Conservation (phyloP, 2,888 invertebrate species). For the Dryobota labecula region DNA sequence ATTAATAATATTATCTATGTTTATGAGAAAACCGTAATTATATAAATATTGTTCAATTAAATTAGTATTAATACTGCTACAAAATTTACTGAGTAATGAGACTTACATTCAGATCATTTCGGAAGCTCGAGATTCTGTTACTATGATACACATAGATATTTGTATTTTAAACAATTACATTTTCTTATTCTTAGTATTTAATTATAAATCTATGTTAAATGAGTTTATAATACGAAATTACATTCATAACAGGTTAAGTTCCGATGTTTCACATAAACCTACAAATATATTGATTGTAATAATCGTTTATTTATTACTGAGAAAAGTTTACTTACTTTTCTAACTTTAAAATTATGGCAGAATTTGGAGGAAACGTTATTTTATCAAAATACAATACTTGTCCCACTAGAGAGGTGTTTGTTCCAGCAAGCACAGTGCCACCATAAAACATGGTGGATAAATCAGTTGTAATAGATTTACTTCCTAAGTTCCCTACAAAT, state of each 20-base stretch:
- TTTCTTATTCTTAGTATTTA: slow-evolving; percentile 13
- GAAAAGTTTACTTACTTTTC: slow-evolving; percentile 77
- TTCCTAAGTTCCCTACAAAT: slow-evolving; percentile 93
- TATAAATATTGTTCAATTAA: slow-evolving; percentile 9
- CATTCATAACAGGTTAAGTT: neutral
- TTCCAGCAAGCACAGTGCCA: slow-evolving; percentile 89
- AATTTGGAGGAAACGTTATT: slow-evolving; percentile 84
- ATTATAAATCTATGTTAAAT: slow-evolving; percentile 1
- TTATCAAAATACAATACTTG: slow-evolving; percentile 84
- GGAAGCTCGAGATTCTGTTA: slow-evolving; percentile 60
- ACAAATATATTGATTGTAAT: slow-evolving; percentile 4
- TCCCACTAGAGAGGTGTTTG: slow-evolving; percentile 81
- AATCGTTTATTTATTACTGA: slow-evolving; percentile 6
- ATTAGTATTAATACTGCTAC: slow-evolving; percentile 42
- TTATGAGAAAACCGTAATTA: neutral
- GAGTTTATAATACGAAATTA: slow-evolving; percentile 15
- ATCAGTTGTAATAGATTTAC: slow-evolving; percentile 91
- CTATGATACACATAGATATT: slow-evolving; percentile 7
- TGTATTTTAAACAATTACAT: slow-evolving; percentile 15
- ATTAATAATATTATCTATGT: slow-evolving; percentile 1
- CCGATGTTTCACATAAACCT: slow-evolving; percentile 1
- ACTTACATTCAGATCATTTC: slow-evolving; percentile 39
- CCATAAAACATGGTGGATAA: slow-evolving; percentile 94
- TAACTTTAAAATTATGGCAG: slow-evolving; percentile 84
- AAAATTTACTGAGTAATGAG: slow-evolving; percentile 18